Evolutionary conservation across 2,797 vertebrate species (phyloP), one percentile per base, ranked within the genome.

Genomic region (Diplodus puntazzo): DNA sequence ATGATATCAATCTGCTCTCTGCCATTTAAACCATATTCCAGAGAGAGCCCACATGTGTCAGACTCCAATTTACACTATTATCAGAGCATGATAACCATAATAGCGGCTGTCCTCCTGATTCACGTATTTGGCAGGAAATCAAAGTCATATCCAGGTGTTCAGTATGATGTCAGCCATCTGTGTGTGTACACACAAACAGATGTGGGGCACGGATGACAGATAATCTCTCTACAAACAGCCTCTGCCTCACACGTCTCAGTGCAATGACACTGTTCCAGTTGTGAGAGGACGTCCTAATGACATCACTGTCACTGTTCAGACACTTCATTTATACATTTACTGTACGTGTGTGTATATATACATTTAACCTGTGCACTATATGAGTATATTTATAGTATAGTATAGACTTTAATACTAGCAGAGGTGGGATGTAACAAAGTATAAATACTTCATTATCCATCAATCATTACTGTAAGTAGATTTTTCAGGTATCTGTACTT

Each of bases 81-180:
- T 83, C 75, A 86, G 70, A 89, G 81, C 91, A 86, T 87, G 88
- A 89, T 89, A 87, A 81, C 81, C 70, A 65, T 92, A 92, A 92
- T 90, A 83, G 83, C 77, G 87, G 55, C 79, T 79, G 77, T 90
- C 83, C 89, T 84, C 81, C 84, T 81, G 81, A 85, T 92, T 93
- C 88, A 92, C 86, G 80, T 86, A 77, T 93, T 91, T 94, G 94
- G 94, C 92, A 88, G 81, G 74, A 90, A 94, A 92, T 93, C 92
- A 93, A 93, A 92, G 92, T 85, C 87, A 53, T n/a, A 82, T 93
- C 89, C 92, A 94, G 93, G 94, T 93, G 91, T 92, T 84, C 67
- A 20, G 73, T 65, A 77, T 91, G 90, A 92, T 92, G 93, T 93
- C 92, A 92, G 87, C 89, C 91, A 92, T 91, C 91, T 93, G 91